These are phyloP conservation scores for Heliconius himera DNA, from an alignment of 1,140 invertebrate species.

Conservation along the genomic window DNA sequence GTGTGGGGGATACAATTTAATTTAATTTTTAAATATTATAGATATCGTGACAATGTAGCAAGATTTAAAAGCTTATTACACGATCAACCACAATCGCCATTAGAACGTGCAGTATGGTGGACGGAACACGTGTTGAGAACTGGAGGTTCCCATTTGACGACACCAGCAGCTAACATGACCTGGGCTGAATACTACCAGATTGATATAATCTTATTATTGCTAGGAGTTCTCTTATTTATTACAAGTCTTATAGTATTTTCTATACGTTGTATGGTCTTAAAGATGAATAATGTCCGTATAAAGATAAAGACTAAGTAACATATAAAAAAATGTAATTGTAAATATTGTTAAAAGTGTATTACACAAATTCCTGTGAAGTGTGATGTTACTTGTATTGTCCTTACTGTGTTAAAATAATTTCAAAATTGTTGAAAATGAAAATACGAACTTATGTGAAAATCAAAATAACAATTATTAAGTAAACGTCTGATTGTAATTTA, in stretches of 20 bases:
- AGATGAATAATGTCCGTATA: not conserved
- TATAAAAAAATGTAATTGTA: not conserved
- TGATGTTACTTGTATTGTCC: not conserved
- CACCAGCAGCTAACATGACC: conserved; percentile 56
- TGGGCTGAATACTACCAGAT: conserved; percentile 52
- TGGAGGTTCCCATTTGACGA: conserved; percentile 69
- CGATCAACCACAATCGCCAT: conserved; percentile 37
- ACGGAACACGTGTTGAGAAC: conserved; percentile 82
- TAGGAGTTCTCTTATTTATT: not conserved
- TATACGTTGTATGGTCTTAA: not conserved
- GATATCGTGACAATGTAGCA: not conserved
- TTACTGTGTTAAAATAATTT: not conserved
- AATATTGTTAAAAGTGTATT: not conserved
- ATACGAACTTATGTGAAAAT: not conserved
- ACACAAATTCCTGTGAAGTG: not conserved
- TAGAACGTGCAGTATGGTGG: conserved; percentile 81
- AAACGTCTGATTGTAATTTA: not conserved
- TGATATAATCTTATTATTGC: conserved; percentile 29
- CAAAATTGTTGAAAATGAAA: not conserved
- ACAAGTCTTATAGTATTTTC: not conserved
- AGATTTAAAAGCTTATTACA: conserved; percentile 29
- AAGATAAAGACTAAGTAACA: not conserved
- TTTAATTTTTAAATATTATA: not conserved
- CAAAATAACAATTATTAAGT: not conserved
- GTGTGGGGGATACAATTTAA: too few species aligned